A percentile compares a stretch with the other conserved stretches of the same genome.
phyloP scores from a whole-genome alignment of 2,113 vertebrate species.

The Zosterops hypoxanthus region DNA sequence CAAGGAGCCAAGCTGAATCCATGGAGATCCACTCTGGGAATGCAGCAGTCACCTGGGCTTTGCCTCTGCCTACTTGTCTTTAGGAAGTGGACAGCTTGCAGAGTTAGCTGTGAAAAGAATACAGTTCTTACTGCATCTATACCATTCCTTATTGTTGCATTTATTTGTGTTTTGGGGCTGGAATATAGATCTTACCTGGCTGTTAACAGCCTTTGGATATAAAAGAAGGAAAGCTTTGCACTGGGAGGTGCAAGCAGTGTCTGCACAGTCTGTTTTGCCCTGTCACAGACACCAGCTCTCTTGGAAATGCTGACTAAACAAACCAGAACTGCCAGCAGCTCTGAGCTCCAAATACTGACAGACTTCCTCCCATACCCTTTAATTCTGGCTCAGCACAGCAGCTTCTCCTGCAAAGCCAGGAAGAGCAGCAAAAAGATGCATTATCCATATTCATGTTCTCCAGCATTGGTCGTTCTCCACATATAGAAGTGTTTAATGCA shows the following conservation, averaged over 20 bases:
- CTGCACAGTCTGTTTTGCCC: neutral
- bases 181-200: neutral
- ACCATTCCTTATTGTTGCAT: neutral
- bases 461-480: neutral
- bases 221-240: neutral
- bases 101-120: neutral
- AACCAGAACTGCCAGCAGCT: neutral
- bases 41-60: neutral
- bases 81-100: neutral
- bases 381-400: neutral
- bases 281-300: neutral
- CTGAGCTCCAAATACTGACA: neutral
- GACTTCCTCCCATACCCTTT: neutral
- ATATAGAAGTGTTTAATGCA: neutral
- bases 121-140: neutral
- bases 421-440: neutral
- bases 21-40: neutral
- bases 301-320: neutral
- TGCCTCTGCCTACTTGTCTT: neutral
- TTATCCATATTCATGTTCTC: constrained; percentile 32
- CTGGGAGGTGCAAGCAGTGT: neutral
- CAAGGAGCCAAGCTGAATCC: neutral
- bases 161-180: neutral
- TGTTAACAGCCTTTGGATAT: neutral
- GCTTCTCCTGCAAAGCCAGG: neutral